Conservation (phyloP, 1,140 invertebrate species). For the Dysdera silvatica region DNA sequence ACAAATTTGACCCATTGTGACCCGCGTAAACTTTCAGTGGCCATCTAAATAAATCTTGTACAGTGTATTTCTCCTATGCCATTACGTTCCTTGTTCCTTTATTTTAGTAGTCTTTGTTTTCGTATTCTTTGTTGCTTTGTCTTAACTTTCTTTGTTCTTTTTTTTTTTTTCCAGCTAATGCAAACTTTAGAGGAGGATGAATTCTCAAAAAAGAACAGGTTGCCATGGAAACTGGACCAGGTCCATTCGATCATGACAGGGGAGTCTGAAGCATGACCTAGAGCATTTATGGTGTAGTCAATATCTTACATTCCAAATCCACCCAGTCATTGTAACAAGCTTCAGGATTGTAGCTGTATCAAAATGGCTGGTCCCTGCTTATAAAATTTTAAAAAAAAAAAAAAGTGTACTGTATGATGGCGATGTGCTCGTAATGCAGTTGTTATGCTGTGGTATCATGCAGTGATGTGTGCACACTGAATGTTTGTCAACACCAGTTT, state of each 20-base stretch:
- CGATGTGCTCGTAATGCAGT: background rate
- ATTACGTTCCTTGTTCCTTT: background rate
- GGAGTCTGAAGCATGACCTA: slow-evolving; percentile 26
- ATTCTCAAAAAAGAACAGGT: slow-evolving; percentile 89
- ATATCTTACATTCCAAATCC: slow-evolving; percentile 23
- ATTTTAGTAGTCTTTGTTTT: background rate
- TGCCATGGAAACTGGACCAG: slow-evolving; percentile 90
- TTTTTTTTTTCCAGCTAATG: slow-evolving; percentile 59
- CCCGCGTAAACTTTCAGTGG: background rate
- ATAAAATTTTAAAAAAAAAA: background rate
- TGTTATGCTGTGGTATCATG: no score
- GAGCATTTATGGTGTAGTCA: background rate
- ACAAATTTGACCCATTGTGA: background rate
- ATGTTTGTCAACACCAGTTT: no score
- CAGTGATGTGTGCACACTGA: no score
- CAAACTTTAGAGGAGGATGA: slow-evolving; percentile 94
- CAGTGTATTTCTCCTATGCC: no score
- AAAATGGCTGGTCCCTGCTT: no score
- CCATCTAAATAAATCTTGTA: no score
- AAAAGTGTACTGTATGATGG: background rate
- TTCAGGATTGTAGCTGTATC: background rate
- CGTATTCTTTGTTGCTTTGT: background rate
- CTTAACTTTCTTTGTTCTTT: slow-evolving; percentile 3
- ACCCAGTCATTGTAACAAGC: background rate
- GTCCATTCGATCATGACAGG: slow-evolving; percentile 82